phyloP scores from a whole-genome alignment of 2,797 vertebrate species.

The Borostomias antarcticus region DNA sequence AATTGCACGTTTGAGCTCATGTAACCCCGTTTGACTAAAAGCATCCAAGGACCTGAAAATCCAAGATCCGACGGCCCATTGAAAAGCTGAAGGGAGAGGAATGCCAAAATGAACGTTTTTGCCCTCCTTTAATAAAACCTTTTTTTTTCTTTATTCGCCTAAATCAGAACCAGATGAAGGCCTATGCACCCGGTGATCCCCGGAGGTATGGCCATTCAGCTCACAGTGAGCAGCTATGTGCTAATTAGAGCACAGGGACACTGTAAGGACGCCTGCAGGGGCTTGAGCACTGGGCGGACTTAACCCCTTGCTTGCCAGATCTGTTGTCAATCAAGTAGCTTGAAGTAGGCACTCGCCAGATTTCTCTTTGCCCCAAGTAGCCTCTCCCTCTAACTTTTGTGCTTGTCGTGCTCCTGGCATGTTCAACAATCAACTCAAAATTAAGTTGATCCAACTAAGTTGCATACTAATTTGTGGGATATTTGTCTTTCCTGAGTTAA shows the following conservation, averaged over 20 bases:
- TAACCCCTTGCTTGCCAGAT: slow-evolving; percentile 34
- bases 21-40: slow-evolving; percentile 46
- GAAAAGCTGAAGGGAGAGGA: slow-evolving; percentile 52
- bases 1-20: slow-evolving; percentile 52
- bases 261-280: slow-evolving; percentile 12
- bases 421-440: neutral
- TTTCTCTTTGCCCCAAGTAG: slow-evolving; percentile 42
- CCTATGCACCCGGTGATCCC: slow-evolving; percentile 36
- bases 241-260: slow-evolving; percentile 52
- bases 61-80: slow-evolving; percentile 53
- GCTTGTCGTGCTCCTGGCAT: neutral
- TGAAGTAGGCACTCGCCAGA: slow-evolving; percentile 35
- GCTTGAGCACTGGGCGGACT: slow-evolving; percentile 26
- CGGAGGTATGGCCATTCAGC: slow-evolving; percentile 38
- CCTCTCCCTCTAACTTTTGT: slow-evolving; percentile 41
- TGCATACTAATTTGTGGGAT: neutral
- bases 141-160: slow-evolving; percentile 60
- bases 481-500: neutral
- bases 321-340: slow-evolving; percentile 33
- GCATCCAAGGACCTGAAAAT: slow-evolving; percentile 53
- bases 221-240: slow-evolving; percentile 42
- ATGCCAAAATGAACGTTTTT: slow-evolving; percentile 29
- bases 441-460: neutral
- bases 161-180: slow-evolving; percentile 87
- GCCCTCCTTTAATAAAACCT: slow-evolving; percentile 21